These are phyloP conservation scores for Cryptophagus acutangulus DNA, from an alignment of 2,888 invertebrate genomes.

Conservation along the genomic window DNA sequence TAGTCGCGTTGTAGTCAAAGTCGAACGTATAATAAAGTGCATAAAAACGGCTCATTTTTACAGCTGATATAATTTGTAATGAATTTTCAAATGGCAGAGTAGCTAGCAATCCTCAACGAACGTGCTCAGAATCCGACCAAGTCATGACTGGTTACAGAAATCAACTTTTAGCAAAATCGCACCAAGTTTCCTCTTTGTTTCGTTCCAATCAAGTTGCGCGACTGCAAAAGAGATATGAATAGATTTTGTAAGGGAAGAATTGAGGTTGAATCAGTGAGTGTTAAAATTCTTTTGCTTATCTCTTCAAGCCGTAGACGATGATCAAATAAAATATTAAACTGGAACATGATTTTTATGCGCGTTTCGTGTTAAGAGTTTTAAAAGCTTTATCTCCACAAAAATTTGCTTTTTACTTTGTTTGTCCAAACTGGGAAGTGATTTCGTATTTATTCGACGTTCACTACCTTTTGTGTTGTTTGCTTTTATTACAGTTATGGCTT, in stretches of 20 bases:
- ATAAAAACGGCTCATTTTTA: slow-evolving; percentile 45
- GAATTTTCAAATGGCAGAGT: slow-evolving; percentile 48
- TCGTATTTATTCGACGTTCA: too few relatives aligned
- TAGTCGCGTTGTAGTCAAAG: too few relatives aligned
- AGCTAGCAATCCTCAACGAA: slow-evolving; percentile 46
- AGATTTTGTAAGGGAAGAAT: slow-evolving; percentile 19
- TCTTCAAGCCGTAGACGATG: slow-evolving; percentile 41
- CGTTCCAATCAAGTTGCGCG: slow-evolving; percentile 9
- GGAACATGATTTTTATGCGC: slow-evolving; percentile 48
- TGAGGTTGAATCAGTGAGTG: slow-evolving; percentile 28
- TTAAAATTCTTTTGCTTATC: slow-evolving; percentile 42
- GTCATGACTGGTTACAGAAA: slow-evolving; percentile 30
- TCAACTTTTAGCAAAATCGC: slow-evolving; percentile 28
- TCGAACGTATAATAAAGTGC: too few relatives aligned
- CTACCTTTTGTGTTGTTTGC: too few relatives aligned
- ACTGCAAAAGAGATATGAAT: slow-evolving; percentile 10
- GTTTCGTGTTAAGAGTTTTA: slow-evolving; percentile 46
- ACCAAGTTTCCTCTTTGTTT: slow-evolving; percentile 23
- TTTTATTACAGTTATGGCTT: too few relatives aligned
- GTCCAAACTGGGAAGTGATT: slow-evolving; percentile 29
- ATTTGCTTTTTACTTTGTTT: slow-evolving; percentile 25
- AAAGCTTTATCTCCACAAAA: slow-evolving; percentile 30
- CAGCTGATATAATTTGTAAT: slow-evolving; percentile 49
- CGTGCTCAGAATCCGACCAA: slow-evolving; percentile 44
- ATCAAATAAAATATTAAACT: slow-evolving; percentile 49